These are phyloP conservation scores for Bubo scandiacus DNA, from an alignment of 2,113 vertebrate genomes.

Conservation along the genomic window DNA sequence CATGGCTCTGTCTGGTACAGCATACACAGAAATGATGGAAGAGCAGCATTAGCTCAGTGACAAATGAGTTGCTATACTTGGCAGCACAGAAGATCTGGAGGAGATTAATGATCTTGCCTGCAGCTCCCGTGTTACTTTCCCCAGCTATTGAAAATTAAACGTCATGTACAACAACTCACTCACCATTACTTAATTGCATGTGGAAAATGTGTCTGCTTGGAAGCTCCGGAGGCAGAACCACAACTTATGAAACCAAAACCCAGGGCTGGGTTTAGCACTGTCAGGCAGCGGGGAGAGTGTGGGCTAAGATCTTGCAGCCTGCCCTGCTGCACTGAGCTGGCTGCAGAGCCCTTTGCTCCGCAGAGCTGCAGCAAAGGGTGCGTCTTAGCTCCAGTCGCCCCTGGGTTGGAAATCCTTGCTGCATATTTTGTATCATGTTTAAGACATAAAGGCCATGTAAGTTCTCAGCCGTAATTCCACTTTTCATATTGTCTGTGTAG, in stretches of 20 bases:
- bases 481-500: not conserved
- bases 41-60: constrained; percentile 45
- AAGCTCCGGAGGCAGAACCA: constrained; percentile 46
- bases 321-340: not conserved
- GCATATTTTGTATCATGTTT: fast-evolving
- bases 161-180: constrained; percentile 40
- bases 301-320: not conserved
- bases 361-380: not conserved
- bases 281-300: not conserved
- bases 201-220: constrained; percentile 53
- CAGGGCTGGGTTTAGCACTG: not conserved
- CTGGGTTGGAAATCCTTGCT: not conserved
- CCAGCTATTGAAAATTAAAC: constrained; percentile 59
- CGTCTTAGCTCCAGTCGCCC: not conserved
- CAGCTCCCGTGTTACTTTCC: constrained; percentile 44
- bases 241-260: not conserved
- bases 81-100: constrained; percentile 57
- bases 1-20: constrained; percentile 23
- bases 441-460: not conserved
- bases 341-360: not conserved
- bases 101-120: constrained; percentile 65
- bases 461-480: not conserved
- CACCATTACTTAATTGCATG: constrained; percentile 64
- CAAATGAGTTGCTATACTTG: constrained; percentile 68
- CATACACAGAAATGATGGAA: constrained; percentile 18